phyloP scores from a whole-genome alignment of 2,888 invertebrate species.

The Drosophila tanythrix region DNA sequence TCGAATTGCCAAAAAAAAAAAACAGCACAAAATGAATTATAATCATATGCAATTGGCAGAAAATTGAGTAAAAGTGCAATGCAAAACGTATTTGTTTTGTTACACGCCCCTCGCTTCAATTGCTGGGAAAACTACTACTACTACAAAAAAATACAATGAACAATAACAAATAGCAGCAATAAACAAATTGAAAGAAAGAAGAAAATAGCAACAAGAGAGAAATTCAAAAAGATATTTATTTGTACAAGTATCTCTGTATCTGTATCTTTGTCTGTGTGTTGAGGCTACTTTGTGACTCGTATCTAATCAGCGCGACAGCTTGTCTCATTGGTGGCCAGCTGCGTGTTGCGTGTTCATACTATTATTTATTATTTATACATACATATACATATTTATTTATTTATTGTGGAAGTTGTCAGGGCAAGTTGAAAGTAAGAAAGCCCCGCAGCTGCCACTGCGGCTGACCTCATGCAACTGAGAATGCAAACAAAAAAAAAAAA shows the following conservation, averaged over 20 bases:
- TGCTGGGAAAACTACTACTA: conserved; percentile 30
- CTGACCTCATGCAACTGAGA: conserved; percentile 63
- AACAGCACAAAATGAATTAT: conserved; percentile 6
- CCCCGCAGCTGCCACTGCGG: conserved; percentile 21
- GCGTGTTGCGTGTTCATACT: conserved; percentile 48
- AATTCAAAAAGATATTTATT: conserved; percentile 37
- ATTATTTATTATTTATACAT: conserved; percentile 62
- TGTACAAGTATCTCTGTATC: conserved; percentile 25
- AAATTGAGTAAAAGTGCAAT: conserved; percentile 45
- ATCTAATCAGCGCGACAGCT: conserved; percentile 71
- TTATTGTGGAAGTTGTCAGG: conserved; percentile 26
- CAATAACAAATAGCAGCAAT: conserved; percentile 46
- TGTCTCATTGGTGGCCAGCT: conserved; percentile 67
- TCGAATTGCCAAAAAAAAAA: conserved; percentile 29
- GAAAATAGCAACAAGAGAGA: conserved; percentile 29
- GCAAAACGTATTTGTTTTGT: conserved; percentile 31
- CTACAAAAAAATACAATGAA: conserved; percentile 47
- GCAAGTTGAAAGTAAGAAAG: conserved; percentile 40
- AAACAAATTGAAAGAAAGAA: conserved; percentile 55
- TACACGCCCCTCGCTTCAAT: conserved; percentile 7
- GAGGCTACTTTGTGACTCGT: conserved; percentile 42
- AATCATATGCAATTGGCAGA: conserved; percentile 11
- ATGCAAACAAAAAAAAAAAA: conserved; percentile 38
- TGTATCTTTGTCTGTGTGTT: conserved; percentile 33
- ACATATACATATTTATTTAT: conserved; percentile 34